Evolutionary conservation across 2,797 vertebrate species (phyloP), one percentile per base, ranked within the genome.

Genomic region (Salarias fasciatus): DNA sequence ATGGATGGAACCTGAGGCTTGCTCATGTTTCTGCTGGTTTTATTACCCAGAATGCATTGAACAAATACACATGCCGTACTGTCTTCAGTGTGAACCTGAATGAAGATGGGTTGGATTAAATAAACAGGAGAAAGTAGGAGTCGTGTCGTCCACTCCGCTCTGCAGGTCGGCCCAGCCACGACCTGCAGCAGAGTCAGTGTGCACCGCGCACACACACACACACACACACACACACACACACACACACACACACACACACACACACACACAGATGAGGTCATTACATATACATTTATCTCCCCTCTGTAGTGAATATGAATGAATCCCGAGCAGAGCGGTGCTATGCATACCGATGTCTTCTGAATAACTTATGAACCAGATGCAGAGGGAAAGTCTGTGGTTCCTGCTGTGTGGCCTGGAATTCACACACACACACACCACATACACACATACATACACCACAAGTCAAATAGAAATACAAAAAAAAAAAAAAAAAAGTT

Each of bases 321-420:
- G 62, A 67, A 80, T 63, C 58, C 12, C 45, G 14, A 71, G 57
- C 59, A 43, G 62, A 69, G 67, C 63, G 40, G 63, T 11, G 8
- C 36, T 53, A 10, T 74, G 78, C 85, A 82, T 84, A 79, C 75
- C 72, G 85, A 82, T 83, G 58, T 65, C 54, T 30, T 44, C 56
- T 70, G 71, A 62, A 87, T 83, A 79, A 82, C 80, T 86, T 59
- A 88, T 85, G 62, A 82, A 83, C 53, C 70, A 82, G 80, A 84
- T 80, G 69, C 62, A 62, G 81, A 60, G 68, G 58, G 64, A 67
- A 56, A 63, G 37, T 43, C 41, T 28, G 47, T 51, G 50, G 41
- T 62, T 67, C 38, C 24, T 3, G 9, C 48, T 44, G 15, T 59
- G 50, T 50, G 60, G 45, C 56, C n/a, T n/a, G n/a, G n/a, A n/a